Conservation (phyloP, 1,140 invertebrate species). For the Trachelipus rathkii region DNA sequence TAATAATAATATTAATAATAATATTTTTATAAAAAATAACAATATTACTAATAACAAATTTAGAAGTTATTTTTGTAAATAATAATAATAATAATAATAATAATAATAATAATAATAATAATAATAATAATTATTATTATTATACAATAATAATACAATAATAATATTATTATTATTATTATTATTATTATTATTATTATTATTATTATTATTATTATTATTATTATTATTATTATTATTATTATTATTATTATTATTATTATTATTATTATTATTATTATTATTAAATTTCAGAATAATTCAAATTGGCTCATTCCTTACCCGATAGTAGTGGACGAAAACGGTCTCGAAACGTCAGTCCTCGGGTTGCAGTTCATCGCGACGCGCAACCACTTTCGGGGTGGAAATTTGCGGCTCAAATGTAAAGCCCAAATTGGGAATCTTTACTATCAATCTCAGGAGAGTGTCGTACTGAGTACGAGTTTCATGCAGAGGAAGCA, state of each 20-base stretch:
- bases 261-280: not conserved
- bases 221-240: no score
- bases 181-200: no score
- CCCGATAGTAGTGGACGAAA: not conserved
- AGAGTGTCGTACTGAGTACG: slow-evolving; percentile 19
- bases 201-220: no score
- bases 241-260: slow-evolving; percentile 8
- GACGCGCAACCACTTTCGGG: not conserved
- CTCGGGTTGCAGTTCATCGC: not conserved
- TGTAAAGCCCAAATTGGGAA: slow-evolving; percentile 22
- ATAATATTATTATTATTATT: no score
- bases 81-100: no score
- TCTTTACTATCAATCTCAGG: slow-evolving; percentile 24
- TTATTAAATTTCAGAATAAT: not conserved
- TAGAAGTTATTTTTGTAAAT: no score
- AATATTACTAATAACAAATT: no score
- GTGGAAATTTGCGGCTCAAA: slow-evolving; percentile 25
- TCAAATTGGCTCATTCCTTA: not conserved
- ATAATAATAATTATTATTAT: no score
- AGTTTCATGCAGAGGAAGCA: slow-evolving; percentile 25
- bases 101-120: no score
- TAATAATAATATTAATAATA: no score
- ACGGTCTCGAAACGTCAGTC: not conserved
- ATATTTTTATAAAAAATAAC: no score
- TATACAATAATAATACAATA: no score